phyloP scores from a whole-genome alignment of 2,888 invertebrate species.

The Lepidochrysops patricia region DNA sequence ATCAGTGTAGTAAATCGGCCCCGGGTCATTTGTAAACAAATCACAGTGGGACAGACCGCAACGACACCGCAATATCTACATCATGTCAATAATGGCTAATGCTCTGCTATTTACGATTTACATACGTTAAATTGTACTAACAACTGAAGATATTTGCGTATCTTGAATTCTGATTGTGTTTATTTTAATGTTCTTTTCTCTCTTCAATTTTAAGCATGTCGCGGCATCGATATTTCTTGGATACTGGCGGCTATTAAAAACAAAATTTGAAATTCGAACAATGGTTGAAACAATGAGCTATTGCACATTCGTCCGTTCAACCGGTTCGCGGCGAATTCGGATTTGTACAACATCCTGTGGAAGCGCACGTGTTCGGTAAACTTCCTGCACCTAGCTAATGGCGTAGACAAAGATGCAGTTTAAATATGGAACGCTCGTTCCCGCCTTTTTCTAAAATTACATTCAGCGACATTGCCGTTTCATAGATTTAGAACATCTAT shows the following conservation, averaged over 20 bases:
- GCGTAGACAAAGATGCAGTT: conserved; percentile 16
- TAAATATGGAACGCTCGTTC: conserved; percentile 12
- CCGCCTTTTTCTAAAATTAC: conserved; percentile 12
- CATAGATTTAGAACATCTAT: not conserved
- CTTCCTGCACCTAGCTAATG: conserved; percentile 45
- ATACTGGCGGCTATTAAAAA: not conserved
- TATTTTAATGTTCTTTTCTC: not conserved
- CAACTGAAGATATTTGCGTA: not conserved
- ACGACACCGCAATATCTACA: conserved; percentile 25
- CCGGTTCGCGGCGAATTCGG: conserved; percentile 30
- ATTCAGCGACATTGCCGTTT: not conserved
- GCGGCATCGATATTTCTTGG: not conserved
- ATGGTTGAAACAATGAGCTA: conserved; percentile 12
- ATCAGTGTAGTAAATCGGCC: conserved; percentile 4
- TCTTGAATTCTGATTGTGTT: not conserved
- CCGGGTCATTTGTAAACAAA: conserved; percentile 21
- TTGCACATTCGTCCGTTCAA: conserved; percentile 16
- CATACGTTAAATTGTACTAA: not conserved
- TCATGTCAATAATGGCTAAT: conserved; percentile 17
- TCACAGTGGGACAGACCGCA: conserved; percentile 23
- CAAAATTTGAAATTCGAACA: not conserved
- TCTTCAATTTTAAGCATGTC: too few relatives aligned
- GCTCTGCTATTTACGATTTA: conserved; percentile 9
- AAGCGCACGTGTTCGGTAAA: conserved; percentile 65
- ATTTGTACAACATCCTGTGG: conserved; percentile 71